These are phyloP conservation scores for Heliconius sara DNA, from an alignment of 2,888 invertebrate species.

Conservation along the genomic window DNA sequence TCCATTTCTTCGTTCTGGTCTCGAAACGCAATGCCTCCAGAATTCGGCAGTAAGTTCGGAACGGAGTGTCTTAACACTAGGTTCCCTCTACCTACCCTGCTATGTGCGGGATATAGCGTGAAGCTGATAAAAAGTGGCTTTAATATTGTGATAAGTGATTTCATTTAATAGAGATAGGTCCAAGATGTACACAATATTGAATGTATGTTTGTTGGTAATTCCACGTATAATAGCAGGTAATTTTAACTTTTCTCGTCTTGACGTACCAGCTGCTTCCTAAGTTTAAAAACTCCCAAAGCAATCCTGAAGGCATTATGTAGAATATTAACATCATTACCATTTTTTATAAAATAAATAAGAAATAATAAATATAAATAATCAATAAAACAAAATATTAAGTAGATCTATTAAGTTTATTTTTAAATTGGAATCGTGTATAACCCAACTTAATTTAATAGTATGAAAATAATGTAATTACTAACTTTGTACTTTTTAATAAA, in stretches of 20 bases:
- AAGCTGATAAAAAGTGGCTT: not conserved
- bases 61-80: too few species aligned
- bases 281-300: conserved; percentile 12
- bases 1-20: too few species aligned
- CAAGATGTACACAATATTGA: not conserved
- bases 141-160: not conserved
- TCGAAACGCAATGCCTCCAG: too few species aligned
- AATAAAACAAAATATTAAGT: not conserved
- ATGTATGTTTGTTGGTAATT: conserved; percentile 7
- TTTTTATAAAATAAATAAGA: not conserved
- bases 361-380: not conserved
- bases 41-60: too few species aligned
- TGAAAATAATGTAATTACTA: too few species aligned
- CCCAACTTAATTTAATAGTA: not conserved
- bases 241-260: conserved; percentile 24
- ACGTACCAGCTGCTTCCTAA: conserved; percentile 15
- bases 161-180: not conserved
- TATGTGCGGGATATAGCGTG: too few species aligned
- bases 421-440: not conserved
- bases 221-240: conserved; percentile 10
- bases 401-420: not conserved
- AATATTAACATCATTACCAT: conserved; percentile 1
- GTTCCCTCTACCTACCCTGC: too few species aligned
- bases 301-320: conserved; percentile 18
- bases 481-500: too few species aligned